A percentile compares a stretch with the other conserved stretches of the same genome.
Evolutionary conservation across 1,140 invertebrate genomes (phyloP).

Genomic region (Andrena cerasifolii): DNA sequence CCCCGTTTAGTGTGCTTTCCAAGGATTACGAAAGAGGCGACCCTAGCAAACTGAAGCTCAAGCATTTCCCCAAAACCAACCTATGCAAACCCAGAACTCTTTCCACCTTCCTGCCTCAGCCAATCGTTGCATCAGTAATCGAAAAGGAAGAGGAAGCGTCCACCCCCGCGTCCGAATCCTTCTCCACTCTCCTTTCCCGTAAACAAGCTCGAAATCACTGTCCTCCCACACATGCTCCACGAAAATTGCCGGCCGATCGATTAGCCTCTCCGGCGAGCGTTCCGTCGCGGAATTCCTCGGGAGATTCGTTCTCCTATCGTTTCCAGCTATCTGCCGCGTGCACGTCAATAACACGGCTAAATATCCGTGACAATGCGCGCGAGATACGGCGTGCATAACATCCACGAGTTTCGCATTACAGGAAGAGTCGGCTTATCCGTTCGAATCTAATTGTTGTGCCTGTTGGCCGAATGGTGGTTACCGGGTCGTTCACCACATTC

Average conservation of each 20-base stretch:
- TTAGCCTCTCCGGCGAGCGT: slow-evolving; percentile 10
- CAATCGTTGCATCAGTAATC: no score
- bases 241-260: slow-evolving; percentile 22
- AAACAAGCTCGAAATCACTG: background rate
- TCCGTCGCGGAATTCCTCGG: background rate
- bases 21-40: no score
- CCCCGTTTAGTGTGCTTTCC: no score
- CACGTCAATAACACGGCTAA: slow-evolving; percentile 44
- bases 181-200: background rate
- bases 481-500: slow-evolving; percentile 65
- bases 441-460: slow-evolving; percentile 74
- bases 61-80: no score
- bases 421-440: slow-evolving; percentile 69
- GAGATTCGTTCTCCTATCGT: slow-evolving; percentile 24
- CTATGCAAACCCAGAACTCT: no score
- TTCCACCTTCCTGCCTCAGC: no score
- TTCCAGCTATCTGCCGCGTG: slow-evolving; percentile 12
- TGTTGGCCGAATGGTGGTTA: slow-evolving; percentile 67
- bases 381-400: slow-evolving; percentile 50
- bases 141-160: no score
- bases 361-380: slow-evolving; percentile 56
- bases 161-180: background rate
- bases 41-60: no score
- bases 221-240: background rate
- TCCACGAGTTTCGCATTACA: slow-evolving; percentile 74